Evolutionary conservation across 2,797 vertebrate species (phyloP), one percentile per base, ranked within the genome.

Genomic region (Bufotes viridis): DNA sequence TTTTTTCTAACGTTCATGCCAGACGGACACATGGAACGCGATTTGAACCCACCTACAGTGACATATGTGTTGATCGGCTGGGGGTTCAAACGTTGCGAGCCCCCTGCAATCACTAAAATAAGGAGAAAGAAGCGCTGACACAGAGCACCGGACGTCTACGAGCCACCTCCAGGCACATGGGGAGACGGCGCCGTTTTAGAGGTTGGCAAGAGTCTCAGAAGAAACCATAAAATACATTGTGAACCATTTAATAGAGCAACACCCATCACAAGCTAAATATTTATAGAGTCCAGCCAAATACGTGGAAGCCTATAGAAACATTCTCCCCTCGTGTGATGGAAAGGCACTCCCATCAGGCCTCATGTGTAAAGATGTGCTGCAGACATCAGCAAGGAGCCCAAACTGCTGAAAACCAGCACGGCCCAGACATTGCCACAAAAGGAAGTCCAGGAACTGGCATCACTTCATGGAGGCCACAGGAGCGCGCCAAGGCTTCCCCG

Each of bases 401-500:
- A 53, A 34, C 53, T 22, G 55, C 53, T 61, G 15, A 29, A 63
- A 78, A 65, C 42, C 1, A 63, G 22, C 20, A 24, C 7, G 34
- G 53, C 13, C 53, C 76, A 72, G 51, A 61, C 91, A 95, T 91
- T 95, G 93, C 94, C 96, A 96, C 95, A 96, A 95, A 96, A 97
- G 94, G 95, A 96, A 96, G 96, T 96, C 93, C 92, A 91, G 92
- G 87, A 92, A 93, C 20, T 80, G 18, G 63, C 58, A 91, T 94
- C 72, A 75, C 42, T 95, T 95, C 92, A 93, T 93, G 93, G 94
- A 92, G 94, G 92, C 90, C 90, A 91, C 90, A 93, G 93, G 95
- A 94, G 92, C 93, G 94, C 91, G 94, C 90, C 97, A 98, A 95
- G 97, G 97, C 90, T 92, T 97, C 97, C 97, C 97, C 97, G 95